Evolutionary conservation across 2,797 vertebrate species (phyloP).

Genomic region (Nyctalus aviator): DNA sequence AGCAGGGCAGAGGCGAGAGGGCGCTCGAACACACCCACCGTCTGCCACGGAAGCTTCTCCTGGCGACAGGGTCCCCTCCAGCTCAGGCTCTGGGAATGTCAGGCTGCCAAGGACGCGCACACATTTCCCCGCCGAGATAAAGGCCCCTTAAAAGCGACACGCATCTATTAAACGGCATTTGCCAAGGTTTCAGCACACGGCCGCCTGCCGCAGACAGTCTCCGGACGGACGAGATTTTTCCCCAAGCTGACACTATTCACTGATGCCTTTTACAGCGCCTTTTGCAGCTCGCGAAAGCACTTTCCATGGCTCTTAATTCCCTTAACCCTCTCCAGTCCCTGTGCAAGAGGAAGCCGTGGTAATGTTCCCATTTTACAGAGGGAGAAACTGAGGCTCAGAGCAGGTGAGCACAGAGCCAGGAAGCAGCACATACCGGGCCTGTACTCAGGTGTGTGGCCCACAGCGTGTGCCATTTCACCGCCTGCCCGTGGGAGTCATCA

Average conservation of each 20-base stretch:
- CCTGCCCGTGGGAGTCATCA: neutral
- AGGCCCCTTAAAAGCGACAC: slow-evolving; percentile 56
- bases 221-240: slow-evolving; percentile 37
- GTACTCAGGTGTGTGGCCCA: neutral
- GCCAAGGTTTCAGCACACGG: slow-evolving; percentile 56
- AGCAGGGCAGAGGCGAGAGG: neutral
- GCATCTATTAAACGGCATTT: slow-evolving; percentile 58
- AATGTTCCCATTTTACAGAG: neutral
- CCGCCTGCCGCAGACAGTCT: slow-evolving; percentile 56
- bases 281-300: slow-evolving; percentile 56
- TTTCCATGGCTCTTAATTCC: slow-evolving; percentile 38
- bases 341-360: neutral
- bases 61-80: neutral
- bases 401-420: neutral
- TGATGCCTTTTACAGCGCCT: slow-evolving; percentile 67
- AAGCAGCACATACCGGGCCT: neutral
- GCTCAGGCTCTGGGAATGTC: slow-evolving; percentile 3
- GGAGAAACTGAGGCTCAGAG: neutral
- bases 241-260: slow-evolving; percentile 68
- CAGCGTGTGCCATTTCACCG: accelerated
- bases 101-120: slow-evolving; percentile 23
- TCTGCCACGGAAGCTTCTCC: neutral
- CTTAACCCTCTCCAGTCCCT: slow-evolving; percentile 36
- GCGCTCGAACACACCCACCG: neutral
- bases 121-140: slow-evolving; percentile 30